phyloP scores from a whole-genome alignment of 2,888 invertebrate species.

The Idaea straminata region DNA sequence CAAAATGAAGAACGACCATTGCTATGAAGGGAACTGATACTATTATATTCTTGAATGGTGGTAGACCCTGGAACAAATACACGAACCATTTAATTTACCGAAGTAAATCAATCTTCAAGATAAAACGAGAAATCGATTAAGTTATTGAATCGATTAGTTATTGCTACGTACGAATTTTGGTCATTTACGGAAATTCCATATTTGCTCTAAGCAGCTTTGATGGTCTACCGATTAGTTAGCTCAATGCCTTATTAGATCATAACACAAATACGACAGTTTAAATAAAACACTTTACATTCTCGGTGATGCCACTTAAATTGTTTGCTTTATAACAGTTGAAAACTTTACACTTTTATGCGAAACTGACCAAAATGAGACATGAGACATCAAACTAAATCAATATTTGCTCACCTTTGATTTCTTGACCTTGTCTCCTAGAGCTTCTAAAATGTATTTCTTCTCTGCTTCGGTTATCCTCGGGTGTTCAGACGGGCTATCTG shows the following conservation, averaged over 20 bases:
- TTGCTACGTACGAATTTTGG: background rate
- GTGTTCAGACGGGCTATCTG: slow-evolving; percentile 83
- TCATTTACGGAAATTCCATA: background rate
- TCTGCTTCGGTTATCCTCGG: slow-evolving; percentile 82
- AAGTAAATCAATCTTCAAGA: background rate
- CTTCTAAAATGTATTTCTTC: slow-evolving; percentile 81
- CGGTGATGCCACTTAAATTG: slow-evolving; percentile 1
- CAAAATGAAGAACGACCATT: slow-evolving; percentile 84
- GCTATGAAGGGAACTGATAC: slow-evolving; percentile 85
- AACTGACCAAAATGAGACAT: slow-evolving; percentile 22
- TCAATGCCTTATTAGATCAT: slow-evolving; percentile 5
- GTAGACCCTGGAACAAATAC: slow-evolving; percentile 76
- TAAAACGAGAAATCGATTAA: background rate
- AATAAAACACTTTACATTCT: slow-evolving; percentile 20
- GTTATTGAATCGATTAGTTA: background rate
- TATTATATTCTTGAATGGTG: slow-evolving; percentile 82
- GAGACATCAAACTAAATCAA: slow-evolving; percentile 25
- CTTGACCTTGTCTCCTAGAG: slow-evolving; percentile 78
- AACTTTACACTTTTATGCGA: slow-evolving; percentile 35
- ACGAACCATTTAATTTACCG: background rate
- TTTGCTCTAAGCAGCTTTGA: background rate
- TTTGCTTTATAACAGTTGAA: slow-evolving; percentile 17
- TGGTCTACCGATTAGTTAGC: background rate
- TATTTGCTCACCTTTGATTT: slow-evolving; percentile 76
- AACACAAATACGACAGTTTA: slow-evolving; percentile 19